phyloP scores from a whole-genome alignment of 2,797 vertebrate species.

The Poecilia wingei region DNA sequence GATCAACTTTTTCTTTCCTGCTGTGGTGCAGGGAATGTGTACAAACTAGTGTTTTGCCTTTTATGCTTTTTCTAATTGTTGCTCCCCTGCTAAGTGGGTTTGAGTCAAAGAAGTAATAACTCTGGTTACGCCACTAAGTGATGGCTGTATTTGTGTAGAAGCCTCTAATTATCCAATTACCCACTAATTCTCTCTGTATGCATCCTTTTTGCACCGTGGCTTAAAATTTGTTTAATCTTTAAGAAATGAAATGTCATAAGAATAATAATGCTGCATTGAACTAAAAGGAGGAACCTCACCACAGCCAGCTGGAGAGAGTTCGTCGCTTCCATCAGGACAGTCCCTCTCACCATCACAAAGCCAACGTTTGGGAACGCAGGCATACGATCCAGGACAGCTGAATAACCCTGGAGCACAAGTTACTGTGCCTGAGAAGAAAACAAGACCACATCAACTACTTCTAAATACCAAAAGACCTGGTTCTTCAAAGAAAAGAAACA shows the following conservation, averaged over 20 bases:
- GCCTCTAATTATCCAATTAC: constrained; percentile 16
- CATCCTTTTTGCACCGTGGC: background rate
- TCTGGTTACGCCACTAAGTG: constrained; percentile 7
- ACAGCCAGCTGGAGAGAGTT: constrained; percentile 93
- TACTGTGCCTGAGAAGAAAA: constrained; percentile 82
- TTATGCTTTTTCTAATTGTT: constrained; percentile 2
- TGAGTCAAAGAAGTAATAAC: constrained; percentile 21
- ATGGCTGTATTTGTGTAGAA: constrained; percentile 12
- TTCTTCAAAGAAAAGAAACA: background rate
- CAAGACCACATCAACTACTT: constrained; percentile 38
- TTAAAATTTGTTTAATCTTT: background rate
- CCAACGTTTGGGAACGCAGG: constrained; percentile 94
- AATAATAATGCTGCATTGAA: background rate
- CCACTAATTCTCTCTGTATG: background rate
- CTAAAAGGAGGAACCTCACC: constrained; percentile 76
- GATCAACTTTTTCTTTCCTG: constrained; percentile 10
- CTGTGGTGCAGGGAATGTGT: constrained; percentile 9
- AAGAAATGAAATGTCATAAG: background rate
- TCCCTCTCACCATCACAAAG: constrained; percentile 97
- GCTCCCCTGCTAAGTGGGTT: constrained; percentile 3
- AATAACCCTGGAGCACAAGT: constrained; percentile 93
- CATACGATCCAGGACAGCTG: constrained; percentile 92
- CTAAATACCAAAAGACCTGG: constrained; percentile 20
- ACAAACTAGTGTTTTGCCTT: constrained; percentile 8
- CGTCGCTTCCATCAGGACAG: constrained; percentile 95